These are phyloP conservation scores for Ennomos fuscantarius DNA, from an alignment of 2,888 invertebrate species.

Conservation along the genomic window DNA sequence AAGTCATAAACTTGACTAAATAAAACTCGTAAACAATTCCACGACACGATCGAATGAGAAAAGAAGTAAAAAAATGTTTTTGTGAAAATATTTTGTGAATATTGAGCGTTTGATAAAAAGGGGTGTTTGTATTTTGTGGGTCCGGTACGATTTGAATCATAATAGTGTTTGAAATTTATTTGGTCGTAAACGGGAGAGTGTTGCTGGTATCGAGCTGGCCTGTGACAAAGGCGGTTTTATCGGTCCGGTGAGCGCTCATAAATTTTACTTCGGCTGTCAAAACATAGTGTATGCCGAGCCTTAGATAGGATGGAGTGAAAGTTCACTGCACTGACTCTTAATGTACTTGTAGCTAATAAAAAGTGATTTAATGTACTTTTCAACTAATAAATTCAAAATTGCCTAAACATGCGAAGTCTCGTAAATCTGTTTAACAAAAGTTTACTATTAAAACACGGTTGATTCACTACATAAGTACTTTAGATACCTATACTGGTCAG, in stretches of 20 bases:
- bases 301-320: constrained; percentile 43
- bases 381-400: constrained; percentile 19
- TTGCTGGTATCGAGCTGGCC: constrained; percentile 62
- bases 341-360: constrained; percentile 28
- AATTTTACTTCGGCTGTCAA: constrained; percentile 81
- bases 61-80: constrained; percentile 56
- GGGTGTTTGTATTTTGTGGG: constrained; percentile 77
- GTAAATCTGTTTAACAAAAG: neutral
- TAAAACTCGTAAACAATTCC: constrained; percentile 55
- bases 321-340: constrained; percentile 32
- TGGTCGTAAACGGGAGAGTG: constrained; percentile 78
- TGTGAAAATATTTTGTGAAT: constrained; percentile 73
- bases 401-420: constrained; percentile 1
- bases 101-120: constrained; percentile 68
- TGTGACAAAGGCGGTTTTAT: constrained; percentile 81
- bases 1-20: constrained; percentile 65
- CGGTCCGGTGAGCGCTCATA: constrained; percentile 75
- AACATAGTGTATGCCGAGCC: constrained; percentile 59
- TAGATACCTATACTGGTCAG: no score
- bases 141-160: constrained; percentile 81
- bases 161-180: constrained; percentile 84
- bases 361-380: constrained; percentile 24
- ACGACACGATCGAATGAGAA: constrained; percentile 44
- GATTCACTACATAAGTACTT: no score
- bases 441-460: no score